phyloP scores from a whole-genome alignment of 92 coral and sea anemone species.

The Zoanthus gigantus region DNA sequence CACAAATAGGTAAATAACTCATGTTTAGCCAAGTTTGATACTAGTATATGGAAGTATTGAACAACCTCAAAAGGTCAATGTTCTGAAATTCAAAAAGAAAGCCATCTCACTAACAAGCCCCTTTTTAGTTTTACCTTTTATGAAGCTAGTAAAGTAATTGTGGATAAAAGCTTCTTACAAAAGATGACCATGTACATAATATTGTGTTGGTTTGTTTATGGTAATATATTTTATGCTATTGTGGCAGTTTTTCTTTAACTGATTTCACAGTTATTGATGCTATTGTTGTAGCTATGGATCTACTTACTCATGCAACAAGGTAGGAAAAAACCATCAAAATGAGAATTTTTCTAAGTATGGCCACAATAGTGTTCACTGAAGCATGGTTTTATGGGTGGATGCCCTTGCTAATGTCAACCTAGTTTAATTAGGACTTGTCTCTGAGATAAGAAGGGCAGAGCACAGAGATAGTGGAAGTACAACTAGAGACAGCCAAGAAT shows the following conservation, averaged over 20 bases:
- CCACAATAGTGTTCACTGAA: not conserved
- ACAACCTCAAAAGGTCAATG: too few relatives aligned
- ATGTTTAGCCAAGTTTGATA: too few relatives aligned
- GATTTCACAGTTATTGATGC: conserved; percentile 87
- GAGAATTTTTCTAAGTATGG: not conserved
- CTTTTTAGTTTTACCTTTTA: too few relatives aligned
- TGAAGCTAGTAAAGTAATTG: too few relatives aligned
- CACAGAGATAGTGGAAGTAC: not conserved
- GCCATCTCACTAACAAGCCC: too few relatives aligned
- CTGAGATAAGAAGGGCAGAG: not conserved
- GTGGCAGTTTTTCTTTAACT: conserved; percentile 45
- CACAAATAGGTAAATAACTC: too few relatives aligned
- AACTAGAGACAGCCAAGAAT: not conserved
- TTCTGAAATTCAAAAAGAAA: too few relatives aligned
- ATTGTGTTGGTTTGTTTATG: not conserved
- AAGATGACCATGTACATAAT: not conserved
- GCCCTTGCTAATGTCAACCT: not conserved
- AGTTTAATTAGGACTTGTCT: not conserved
- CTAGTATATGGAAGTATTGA: too few relatives aligned
- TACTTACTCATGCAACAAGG: conserved; percentile 86
- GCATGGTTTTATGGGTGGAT: not conserved
- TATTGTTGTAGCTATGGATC: conserved; percentile 92
- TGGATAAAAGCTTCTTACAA: too few relatives aligned
- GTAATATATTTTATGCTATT: not conserved
- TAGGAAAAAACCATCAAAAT: conserved; percentile 17